Percentiles rank a stretch among this genome's conserved stretches.
Evolutionary conservation across 1,140 invertebrate genomes (phyloP).

Genomic region (Ganaspis sp.): DNA sequence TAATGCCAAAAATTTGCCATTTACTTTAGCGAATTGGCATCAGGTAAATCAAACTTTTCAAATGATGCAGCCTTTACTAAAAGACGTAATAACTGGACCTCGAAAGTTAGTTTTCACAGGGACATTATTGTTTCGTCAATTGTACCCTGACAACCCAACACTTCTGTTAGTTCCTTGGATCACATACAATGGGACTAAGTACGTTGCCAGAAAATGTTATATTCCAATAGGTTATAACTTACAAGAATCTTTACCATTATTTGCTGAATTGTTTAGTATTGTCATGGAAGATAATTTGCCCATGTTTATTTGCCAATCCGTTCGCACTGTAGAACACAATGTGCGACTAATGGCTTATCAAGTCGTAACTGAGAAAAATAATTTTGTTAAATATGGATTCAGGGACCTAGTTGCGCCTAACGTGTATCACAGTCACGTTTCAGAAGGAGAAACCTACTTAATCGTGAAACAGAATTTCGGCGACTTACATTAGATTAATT

Average conservation of each 20-base stretch:
- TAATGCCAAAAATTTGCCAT: constrained; percentile 7
- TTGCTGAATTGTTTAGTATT: not conserved
- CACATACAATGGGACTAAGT: not conserved
- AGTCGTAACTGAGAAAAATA: not conserved
- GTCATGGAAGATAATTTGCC: not conserved
- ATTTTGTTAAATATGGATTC: not conserved
- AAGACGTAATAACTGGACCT: not conserved
- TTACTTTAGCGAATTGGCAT: not conserved
- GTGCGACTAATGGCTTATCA: not conserved
- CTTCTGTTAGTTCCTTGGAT: not conserved
- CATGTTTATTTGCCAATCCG: not conserved
- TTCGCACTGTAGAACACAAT: not conserved
- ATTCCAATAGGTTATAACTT: not conserved
- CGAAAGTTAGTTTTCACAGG: not conserved
- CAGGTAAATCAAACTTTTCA: constrained; percentile 5
- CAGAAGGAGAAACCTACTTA: no score
- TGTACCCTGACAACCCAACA: not conserved
- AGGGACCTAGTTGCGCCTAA: no score
- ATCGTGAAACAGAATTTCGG: no score
- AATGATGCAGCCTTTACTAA: not conserved
- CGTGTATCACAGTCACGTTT: no score
- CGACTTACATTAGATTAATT: no score
- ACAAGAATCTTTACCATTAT: not conserved
- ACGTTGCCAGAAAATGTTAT: not conserved
- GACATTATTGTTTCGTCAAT: not conserved